phyloP scores from a whole-genome alignment of 2,797 vertebrate genomes.

The Clarias fuscus region DNA sequence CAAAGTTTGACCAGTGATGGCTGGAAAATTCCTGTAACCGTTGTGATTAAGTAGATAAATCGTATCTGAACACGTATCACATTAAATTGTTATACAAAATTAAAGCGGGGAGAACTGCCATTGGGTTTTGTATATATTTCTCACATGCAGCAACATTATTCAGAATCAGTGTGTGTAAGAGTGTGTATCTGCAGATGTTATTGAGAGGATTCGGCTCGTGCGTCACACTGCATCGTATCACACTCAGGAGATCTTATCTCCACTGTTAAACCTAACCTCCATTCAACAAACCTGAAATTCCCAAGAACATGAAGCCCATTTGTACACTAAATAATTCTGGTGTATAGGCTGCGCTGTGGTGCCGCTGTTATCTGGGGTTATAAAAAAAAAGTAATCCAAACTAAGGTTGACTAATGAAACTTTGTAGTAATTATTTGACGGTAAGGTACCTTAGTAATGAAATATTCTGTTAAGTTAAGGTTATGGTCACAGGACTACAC shows the following conservation, averaged over 20 bases:
- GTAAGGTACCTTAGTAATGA: neutral
- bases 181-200: neutral
- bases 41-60: neutral
- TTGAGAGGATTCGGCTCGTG: neutral
- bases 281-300: neutral
- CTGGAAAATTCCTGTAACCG: neutral
- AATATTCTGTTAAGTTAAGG: neutral
- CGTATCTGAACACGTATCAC: neutral
- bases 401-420: neutral
- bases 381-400: neutral
- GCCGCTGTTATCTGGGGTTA: neutral
- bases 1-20: neutral
- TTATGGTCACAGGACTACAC: too few relatives aligned
- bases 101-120: neutral
- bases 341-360: neutral
- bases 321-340: neutral
- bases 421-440: neutral
- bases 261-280: neutral
- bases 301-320: neutral
- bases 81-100: neutral
- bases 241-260: neutral
- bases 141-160: neutral
- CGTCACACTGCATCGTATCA: neutral
- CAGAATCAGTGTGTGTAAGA: neutral
- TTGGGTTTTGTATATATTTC: neutral